Conservation (phyloP, 2,113 vertebrate species). For the Aythya baeri region DNA sequence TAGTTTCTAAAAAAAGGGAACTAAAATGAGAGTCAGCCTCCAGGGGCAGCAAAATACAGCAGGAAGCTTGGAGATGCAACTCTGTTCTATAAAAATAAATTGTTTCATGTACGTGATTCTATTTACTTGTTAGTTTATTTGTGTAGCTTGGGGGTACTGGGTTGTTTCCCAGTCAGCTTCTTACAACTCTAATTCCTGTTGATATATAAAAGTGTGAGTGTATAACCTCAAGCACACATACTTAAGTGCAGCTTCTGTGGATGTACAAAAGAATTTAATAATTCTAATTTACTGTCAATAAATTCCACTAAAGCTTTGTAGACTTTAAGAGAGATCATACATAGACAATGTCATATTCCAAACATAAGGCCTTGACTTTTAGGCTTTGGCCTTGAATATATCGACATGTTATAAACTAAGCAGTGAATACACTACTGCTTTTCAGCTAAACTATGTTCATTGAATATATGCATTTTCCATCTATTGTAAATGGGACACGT, state of each 20-base stretch:
- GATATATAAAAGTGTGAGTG: not conserved
- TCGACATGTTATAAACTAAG: not conserved
- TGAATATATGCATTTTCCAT: not conserved
- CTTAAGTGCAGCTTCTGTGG: not conserved
- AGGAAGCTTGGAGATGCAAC: slow-evolving; percentile 39
- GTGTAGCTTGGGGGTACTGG: not conserved
- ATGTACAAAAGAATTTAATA: not conserved
- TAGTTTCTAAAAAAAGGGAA: slow-evolving; percentile 65
- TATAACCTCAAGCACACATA: not conserved
- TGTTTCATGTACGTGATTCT: slow-evolving; percentile 18
- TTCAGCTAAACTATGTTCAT: not conserved
- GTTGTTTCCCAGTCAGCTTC: not conserved
- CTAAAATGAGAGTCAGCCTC: slow-evolving; percentile 36
- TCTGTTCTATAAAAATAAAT: slow-evolving; percentile 40
- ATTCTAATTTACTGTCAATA: not conserved
- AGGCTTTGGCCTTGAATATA: not conserved
- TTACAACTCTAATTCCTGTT: slow-evolving; percentile 34
- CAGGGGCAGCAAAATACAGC: slow-evolving; percentile 66
- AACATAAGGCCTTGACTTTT: not conserved
- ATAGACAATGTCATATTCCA: not conserved
- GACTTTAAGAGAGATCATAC: not conserved
- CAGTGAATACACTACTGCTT: not conserved
- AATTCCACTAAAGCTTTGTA: not conserved
- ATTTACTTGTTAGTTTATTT: slow-evolving; percentile 57
- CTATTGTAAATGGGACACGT: not conserved